Conservation (phyloP, 2,113 vertebrate species). For the Saimiri boliviensis region DNA sequence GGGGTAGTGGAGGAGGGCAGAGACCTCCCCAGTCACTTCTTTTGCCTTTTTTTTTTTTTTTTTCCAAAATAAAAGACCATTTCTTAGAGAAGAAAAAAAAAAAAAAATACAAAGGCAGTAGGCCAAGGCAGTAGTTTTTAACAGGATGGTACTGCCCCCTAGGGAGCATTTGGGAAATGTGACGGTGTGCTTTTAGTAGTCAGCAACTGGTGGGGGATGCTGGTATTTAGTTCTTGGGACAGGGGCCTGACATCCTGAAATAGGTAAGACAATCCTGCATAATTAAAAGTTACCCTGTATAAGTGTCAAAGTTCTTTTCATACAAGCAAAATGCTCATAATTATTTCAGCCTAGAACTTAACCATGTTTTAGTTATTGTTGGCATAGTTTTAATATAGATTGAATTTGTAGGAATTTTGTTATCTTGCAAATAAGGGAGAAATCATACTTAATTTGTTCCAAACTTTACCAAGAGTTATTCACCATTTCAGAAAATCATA, state of each 20-base stretch:
- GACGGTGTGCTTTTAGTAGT: background rate
- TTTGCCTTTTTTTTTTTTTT: too few species aligned
- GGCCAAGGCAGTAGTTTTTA: background rate
- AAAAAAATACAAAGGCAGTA: too few species aligned
- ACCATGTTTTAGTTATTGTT: background rate
- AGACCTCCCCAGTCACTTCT: background rate
- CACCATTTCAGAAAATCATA: background rate
- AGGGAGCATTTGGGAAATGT: background rate
- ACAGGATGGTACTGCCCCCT: slow-evolving; percentile 30
- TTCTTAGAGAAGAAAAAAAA: too few species aligned
- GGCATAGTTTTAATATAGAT: background rate
- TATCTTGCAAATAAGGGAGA: background rate
- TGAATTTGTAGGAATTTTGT: background rate
- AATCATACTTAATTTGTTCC: background rate
- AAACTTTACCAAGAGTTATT: background rate
- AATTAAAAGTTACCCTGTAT: background rate
- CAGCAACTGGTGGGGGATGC: too few species aligned
- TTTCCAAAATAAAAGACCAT: background rate
- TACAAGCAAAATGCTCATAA: background rate
- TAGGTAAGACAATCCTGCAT: background rate
- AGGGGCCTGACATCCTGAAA: background rate
- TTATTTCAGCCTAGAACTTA: background rate
- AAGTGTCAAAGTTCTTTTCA: background rate
- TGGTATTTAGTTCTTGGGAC: background rate
- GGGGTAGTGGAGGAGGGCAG: background rate